Evolutionary conservation across 92 coral and sea anemone genomes (phyloP).

Genomic region (Phymanthus crucifer): DNA sequence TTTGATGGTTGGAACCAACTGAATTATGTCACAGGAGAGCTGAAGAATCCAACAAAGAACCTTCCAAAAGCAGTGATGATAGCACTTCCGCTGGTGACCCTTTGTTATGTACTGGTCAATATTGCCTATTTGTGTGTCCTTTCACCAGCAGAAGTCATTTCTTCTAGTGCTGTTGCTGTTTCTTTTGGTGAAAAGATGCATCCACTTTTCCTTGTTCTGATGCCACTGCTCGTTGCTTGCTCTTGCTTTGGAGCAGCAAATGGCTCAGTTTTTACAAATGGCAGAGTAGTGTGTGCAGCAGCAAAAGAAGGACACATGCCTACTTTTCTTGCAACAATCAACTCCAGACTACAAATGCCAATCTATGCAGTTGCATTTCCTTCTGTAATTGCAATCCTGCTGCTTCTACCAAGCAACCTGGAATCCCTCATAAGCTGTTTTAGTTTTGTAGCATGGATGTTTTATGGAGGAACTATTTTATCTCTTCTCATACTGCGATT

Average conservation of each 20-base stretch:
- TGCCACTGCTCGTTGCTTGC: constrained; percentile 84
- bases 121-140: constrained; percentile 72
- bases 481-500: constrained; percentile 70
- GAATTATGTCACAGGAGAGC: constrained; percentile 76
- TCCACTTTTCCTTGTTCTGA: constrained; percentile 55
- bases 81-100: constrained; percentile 76
- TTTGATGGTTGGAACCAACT: constrained; percentile 93
- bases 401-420: constrained; percentile 75
- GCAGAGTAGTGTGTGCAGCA: constrained; percentile 83
- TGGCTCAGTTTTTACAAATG: constrained; percentile 81
- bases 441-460: constrained; percentile 79
- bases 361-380: constrained; percentile 85
- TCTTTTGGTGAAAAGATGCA: constrained; percentile 71
- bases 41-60: constrained; percentile 73
- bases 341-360: constrained; percentile 66
- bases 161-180: constrained; percentile 77
- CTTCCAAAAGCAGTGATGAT: constrained; percentile 69
- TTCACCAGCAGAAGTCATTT: constrained; percentile 70
- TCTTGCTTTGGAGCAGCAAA: constrained; percentile 92
- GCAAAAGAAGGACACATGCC: constrained; percentile 90
- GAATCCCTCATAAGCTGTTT: constrained; percentile 74
- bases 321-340: constrained; percentile 52
- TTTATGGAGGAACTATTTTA: constrained; percentile 70
- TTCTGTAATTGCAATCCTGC: constrained; percentile 72
- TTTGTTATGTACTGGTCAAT: constrained; percentile 73